Evolutionary conservation across 2,888 invertebrate species (phyloP), one percentile per base, ranked within the genome.

Genomic region (Amphiduros pacificus): DNA sequence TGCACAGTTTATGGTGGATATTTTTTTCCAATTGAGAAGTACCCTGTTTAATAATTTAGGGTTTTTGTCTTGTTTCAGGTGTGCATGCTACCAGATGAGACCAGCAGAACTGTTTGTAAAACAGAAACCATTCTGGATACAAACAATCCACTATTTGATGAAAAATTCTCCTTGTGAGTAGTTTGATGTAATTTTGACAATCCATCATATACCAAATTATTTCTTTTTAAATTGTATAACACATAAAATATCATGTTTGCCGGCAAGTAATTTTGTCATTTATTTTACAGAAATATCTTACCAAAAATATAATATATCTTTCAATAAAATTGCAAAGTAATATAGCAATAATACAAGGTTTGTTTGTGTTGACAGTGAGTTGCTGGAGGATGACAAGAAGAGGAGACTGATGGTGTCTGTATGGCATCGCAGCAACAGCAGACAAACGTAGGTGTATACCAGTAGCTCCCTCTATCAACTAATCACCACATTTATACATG

Each of bases 81-180:
- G 70, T 73, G 75, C 9, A 61, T 80, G 48, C 70, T 76, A 1
- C 80, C 79, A 1, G 80, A 80, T 62, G 74, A 76, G 50, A 68
- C 66, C 1, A 73, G 73, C 59, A 73, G 70, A 64, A 73, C 77
- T 0, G 69, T 73, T 55, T 78, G 79, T 62, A 77, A 74, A 62
- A 80, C 80, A 2, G 73, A 75, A 17, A 65, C 74, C 11, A 65
- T 74, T 5, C 59, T 27, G 6, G 75, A 73, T 56, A 72, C 75
- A 17, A 80, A 77, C 70, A 77, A 74, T 54, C 80, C 80, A 2
- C 57, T 74, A 6, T 79, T 69, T 66, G 79, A 80, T 60, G 77
- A 80, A 56, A 80, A 80, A 65, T 79, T 80, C 63, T 80, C 80
- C 9, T 75, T 80, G 80, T 80, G 69, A 78, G 78, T 78, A 56